These are phyloP conservation scores for Habroteleia sp. DNA, from an alignment of 2,888 invertebrate species.

Conservation along the genomic window DNA sequence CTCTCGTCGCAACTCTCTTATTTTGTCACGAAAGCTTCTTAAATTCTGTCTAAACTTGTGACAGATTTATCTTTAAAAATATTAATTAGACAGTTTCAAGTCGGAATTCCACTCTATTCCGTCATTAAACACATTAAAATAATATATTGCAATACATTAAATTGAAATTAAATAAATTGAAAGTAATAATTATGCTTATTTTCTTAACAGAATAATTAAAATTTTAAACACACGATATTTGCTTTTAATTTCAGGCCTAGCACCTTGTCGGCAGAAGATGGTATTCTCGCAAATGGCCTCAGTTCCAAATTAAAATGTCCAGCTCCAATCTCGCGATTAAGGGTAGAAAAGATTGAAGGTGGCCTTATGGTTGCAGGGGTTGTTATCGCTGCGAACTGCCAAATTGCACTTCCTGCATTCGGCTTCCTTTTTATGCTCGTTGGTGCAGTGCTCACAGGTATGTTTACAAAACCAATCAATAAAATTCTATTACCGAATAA, in stretches of 20 bases:
- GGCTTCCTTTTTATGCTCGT: conserved; percentile 89
- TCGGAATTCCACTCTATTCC: too few relatives aligned
- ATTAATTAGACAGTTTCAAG: too few relatives aligned
- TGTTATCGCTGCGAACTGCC: conserved; percentile 89
- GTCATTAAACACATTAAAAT: too few relatives aligned
- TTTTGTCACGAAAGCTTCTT: too few relatives aligned
- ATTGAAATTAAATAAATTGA: too few relatives aligned
- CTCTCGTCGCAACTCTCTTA: too few relatives aligned
- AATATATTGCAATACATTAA: too few relatives aligned
- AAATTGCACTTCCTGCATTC: conserved; percentile 88
- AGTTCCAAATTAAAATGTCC: conserved; percentile 82
- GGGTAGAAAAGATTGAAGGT: conserved; percentile 89
- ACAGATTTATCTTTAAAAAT: too few relatives aligned
- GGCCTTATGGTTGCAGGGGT: conserved; percentile 89
- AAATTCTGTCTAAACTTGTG: too few relatives aligned
- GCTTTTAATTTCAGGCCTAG: conserved; percentile 82
- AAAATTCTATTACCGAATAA: too few relatives aligned
- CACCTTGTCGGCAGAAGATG: conserved; percentile 84
- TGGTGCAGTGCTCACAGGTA: conserved; percentile 89
- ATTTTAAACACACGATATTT: neutral
- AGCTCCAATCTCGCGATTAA: conserved; percentile 86
- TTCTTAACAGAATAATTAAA: too few relatives aligned
- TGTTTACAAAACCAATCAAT: neutral
- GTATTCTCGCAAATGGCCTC: conserved; percentile 75
- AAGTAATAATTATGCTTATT: too few relatives aligned